Conservation (phyloP, 2,113 vertebrate species). For the Tenebrosternarchus preto region DNA sequence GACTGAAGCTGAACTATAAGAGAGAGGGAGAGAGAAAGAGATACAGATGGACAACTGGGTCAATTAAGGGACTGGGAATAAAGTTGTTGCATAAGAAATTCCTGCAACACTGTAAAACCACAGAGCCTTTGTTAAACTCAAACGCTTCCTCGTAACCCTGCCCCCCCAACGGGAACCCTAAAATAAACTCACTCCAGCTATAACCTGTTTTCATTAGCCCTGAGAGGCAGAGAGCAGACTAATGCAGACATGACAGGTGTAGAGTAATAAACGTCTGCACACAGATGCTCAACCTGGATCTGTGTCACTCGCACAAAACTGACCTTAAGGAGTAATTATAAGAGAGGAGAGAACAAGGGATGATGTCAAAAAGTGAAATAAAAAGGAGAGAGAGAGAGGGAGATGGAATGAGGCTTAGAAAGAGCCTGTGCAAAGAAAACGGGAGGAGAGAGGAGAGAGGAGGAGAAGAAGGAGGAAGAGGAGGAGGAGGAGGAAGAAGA, state of each 20-base stretch:
- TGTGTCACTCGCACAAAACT: conserved; percentile 26
- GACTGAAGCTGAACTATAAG: background rate
- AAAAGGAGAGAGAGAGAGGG: background rate
- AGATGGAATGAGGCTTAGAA: background rate
- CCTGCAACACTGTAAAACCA: conserved; percentile 4
- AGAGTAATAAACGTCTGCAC: conserved; percentile 41
- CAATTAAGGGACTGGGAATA: background rate
- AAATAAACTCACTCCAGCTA: conserved; percentile 33
- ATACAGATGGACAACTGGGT: background rate
- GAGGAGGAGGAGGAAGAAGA: background rate
- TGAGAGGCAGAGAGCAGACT: conserved; percentile 5
- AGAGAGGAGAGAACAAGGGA: background rate
- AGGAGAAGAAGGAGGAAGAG: no score
- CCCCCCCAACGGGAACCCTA: conserved; percentile 32
- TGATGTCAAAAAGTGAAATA: background rate
- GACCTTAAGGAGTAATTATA: conserved; percentile 43
- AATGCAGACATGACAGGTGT: conserved; percentile 34
- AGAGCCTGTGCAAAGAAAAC: background rate
- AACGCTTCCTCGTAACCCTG: conserved; percentile 25
- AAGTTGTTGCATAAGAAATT: background rate
- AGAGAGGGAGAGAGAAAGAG: background rate
- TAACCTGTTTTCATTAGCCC: conserved; percentile 16
- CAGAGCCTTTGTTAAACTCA: conserved; percentile 14
- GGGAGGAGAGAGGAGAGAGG: background rate
- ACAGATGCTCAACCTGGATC: conserved; percentile 35